Base-by-base conservation (phyloP, 2,113 vertebrate species). In the Dunckerocampus dactyliophorus region DNA sequence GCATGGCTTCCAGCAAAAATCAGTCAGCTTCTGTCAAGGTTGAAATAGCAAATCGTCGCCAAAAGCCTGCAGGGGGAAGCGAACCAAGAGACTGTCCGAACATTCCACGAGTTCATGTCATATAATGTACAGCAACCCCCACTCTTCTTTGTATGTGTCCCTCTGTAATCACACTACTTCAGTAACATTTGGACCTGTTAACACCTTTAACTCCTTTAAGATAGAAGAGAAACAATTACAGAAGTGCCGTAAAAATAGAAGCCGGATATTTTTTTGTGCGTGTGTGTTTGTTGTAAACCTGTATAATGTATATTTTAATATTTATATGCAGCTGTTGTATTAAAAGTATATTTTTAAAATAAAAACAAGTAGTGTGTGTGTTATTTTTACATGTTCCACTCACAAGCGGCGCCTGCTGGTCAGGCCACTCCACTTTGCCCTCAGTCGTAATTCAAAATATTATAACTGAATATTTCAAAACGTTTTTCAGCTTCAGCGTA, bases 281-380 rank as follows among this genome's bases (percentile, higher is more conserved):
- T 85, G 86, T 87, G 85, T 83, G 86, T 78, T 84, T 89, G 78
- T 76, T 88, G 84, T 89, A 85, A 77, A 85, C 83, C 82, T 86
- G 83, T 90, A 88, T 85, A 86, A 87, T 89, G 87, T 88, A 85
- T 88, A 90, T 89, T 90, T 89, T 88, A 90, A 87, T 90, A 90
- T 90, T 90, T 90, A 90, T 89, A 90, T 83, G 88, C 89, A 88
- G 85, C 88, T 85, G 85, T 89, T 88, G 85, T 88, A 88, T 87
- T 89, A 88, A 90, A 88, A 28, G 75, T 88, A 86, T 89, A 88
- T 89, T 89, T 89, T 90, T 88, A 87, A 89, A 82, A 88, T 86
- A 88, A 81, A 75, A 68, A 8, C 2, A 5, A 13, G 28, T 34
- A 6, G n/a, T n/a, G 14, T 7, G 15, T 16, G 37, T 45, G 3